Evolutionary conservation across 2,888 invertebrate species (phyloP), one percentile per base, ranked within the genome.

Genomic region (Taphrorychus bicolor): DNA sequence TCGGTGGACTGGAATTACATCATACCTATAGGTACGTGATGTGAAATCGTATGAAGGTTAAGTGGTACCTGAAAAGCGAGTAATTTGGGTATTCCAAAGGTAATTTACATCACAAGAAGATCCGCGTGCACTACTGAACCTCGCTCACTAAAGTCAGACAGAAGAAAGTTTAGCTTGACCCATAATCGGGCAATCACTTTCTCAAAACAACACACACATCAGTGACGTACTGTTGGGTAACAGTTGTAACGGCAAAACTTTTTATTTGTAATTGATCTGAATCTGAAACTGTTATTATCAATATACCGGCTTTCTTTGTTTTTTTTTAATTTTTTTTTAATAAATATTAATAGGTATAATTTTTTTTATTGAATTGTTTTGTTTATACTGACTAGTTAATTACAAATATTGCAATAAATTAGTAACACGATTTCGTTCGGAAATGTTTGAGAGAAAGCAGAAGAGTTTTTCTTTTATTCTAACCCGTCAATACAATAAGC

Each of bases 111-210:
- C 45, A 45, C 45, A 14, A 4, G 24, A 64, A 64, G 58, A 51
- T 61, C 61, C 63, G 45, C 66, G 58, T 53, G 59, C 53, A 48
- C 59, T 65, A 17, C 54, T 51, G 51, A 45, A 32, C 52, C 45
- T 24, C 52, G 14, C n/a, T 51, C 16, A 40, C 40, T 41, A 62
- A 65, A 58, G 62, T 66, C 67, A 67, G 72, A 72, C 61, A 66
- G 59, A 67, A 74, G 76, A 77, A 77, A 77, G 77, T 77, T 74
- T 52, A 53, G 67, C n/a, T 66, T 76, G 78, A 77, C 78, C 78
- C 73, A 77, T 72, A 76, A 76, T 72, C 21, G 73, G 74, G 69
- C 48, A 40, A 41, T n/a, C 73, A 77, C 78, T 78, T 78, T 78
- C 78, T 76, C 77, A 71, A 73, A 54, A 69, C 76, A 71, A 73